Conservation (phyloP, 2,888 invertebrate genomes). For the Operophtera brumata region DNA sequence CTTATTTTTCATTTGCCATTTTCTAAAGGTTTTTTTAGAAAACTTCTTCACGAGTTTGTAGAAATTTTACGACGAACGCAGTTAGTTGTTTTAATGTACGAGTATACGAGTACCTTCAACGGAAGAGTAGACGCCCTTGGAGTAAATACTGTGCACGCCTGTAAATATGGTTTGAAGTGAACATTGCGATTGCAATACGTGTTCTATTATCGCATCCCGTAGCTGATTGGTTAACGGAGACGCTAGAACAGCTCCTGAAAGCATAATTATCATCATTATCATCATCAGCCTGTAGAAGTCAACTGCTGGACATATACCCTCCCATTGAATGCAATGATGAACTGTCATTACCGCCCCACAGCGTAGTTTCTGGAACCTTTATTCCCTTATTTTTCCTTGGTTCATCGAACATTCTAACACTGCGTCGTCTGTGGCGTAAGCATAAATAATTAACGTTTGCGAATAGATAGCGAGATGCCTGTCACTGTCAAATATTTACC, state of each 20-base stretch:
- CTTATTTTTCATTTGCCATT: too few relatives aligned
- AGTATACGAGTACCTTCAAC: slow-evolving; percentile 10
- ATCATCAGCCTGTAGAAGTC: too few relatives aligned
- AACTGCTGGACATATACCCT: too few relatives aligned
- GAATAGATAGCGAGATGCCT: background rate
- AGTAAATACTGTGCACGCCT: slow-evolving; percentile 21
- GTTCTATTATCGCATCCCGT: slow-evolving; percentile 3
- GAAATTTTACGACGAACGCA: background rate
- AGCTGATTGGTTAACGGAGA: slow-evolving; percentile 16
- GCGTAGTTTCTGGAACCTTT: too few relatives aligned
- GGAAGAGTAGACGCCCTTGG: slow-evolving; percentile 23
- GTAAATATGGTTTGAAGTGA: slow-evolving; percentile 12
- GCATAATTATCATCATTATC: too few relatives aligned
- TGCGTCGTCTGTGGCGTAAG: too few relatives aligned
- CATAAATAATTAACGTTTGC: background rate
- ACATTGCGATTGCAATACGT: background rate
- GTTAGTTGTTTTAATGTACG: background rate
- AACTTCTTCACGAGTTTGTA: background rate
- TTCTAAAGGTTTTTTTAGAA: background rate
- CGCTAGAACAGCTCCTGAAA: slow-evolving; percentile 28
- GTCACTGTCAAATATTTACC: too few relatives aligned
- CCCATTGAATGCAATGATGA: too few relatives aligned
- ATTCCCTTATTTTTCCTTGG: too few relatives aligned
- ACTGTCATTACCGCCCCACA: too few relatives aligned
- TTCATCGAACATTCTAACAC: too few relatives aligned